Percentiles rank a stretch among this genome's conserved stretches.
These are phyloP conservation scores for Puffinus mauretanicus DNA, from an alignment of 2,113 vertebrate genomes.

Conservation along the genomic window DNA sequence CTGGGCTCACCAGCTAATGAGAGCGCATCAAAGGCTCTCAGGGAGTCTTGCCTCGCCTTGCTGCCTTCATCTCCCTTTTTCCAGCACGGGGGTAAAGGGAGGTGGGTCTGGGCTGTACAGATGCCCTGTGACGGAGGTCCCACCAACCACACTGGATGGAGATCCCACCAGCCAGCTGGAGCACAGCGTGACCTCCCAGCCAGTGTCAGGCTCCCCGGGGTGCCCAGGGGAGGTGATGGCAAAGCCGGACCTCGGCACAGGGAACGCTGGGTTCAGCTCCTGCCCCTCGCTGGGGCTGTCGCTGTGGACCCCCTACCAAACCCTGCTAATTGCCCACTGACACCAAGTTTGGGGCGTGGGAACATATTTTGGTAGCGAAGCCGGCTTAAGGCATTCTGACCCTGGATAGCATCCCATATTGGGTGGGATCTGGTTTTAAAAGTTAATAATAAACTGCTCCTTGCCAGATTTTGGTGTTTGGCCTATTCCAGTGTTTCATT, in stretches of 20 bases:
- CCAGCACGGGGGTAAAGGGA: neutral
- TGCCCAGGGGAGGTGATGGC: accelerated
- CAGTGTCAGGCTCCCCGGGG: accelerated
- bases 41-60: neutral
- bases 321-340: neutral
- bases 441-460: neutral
- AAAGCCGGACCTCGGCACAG: neutral
- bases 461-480: neutral
- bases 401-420: neutral
- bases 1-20: neutral
- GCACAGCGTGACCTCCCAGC: no score
- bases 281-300: neutral
- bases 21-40: neutral
- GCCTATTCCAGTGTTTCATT: neutral
- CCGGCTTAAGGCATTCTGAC: neutral
- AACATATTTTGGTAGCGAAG: neutral
- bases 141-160: neutral
- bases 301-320: neutral
- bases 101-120: accelerated
- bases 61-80: neutral
- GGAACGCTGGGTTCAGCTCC: neutral
- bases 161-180: neutral
- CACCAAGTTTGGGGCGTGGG: neutral
- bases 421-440: neutral
- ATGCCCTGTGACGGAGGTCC: no score